A percentile compares a stretch with the other conserved stretches of the same genome.
These are phyloP conservation scores for Ichneumoninae sp. DNA, from an alignment of 2,888 invertebrate genomes.

Conservation along the genomic window DNA sequence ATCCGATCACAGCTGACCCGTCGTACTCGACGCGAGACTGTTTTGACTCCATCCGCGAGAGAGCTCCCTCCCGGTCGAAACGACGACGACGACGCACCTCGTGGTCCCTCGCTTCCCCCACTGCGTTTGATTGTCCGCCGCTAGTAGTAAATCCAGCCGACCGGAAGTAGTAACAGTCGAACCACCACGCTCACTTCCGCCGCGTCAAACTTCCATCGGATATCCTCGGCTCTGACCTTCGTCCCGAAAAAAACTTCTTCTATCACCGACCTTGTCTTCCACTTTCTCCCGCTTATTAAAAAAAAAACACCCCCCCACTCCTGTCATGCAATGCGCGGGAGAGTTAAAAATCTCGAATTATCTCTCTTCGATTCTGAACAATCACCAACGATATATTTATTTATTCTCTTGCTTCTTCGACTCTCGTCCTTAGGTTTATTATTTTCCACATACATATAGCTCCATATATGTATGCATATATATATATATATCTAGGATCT, in stretches of 20 bases:
- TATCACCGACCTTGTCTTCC: neutral
- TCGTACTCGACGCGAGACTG: neutral
- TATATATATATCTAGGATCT: constrained; percentile 31
- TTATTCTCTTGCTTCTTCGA: neutral
- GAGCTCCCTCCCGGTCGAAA: neutral
- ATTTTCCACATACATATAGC: constrained; percentile 15
- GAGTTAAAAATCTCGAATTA: neutral
- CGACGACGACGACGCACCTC: constrained; percentile 41
- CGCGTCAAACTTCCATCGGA: constrained; percentile 29
- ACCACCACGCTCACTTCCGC: constrained; percentile 18
- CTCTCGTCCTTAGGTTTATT: neutral
- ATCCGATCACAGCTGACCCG: neutral
- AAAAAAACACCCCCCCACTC: neutral
- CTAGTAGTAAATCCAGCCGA: constrained; percentile 51
- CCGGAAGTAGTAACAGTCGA: constrained; percentile 55
- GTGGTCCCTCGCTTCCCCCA: constrained; percentile 44
- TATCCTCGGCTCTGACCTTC: neutral
- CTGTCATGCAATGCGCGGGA: constrained; percentile 1
- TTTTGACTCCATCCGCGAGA: neutral
- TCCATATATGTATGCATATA: constrained; percentile 5
- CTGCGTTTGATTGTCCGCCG: constrained; percentile 58
- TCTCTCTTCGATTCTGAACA: neutral
- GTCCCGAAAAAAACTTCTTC: neutral
- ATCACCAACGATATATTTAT: neutral
- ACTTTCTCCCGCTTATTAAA: neutral